Conservation (phyloP, 2,797 vertebrate species). For the Myotis planiceps region DNA sequence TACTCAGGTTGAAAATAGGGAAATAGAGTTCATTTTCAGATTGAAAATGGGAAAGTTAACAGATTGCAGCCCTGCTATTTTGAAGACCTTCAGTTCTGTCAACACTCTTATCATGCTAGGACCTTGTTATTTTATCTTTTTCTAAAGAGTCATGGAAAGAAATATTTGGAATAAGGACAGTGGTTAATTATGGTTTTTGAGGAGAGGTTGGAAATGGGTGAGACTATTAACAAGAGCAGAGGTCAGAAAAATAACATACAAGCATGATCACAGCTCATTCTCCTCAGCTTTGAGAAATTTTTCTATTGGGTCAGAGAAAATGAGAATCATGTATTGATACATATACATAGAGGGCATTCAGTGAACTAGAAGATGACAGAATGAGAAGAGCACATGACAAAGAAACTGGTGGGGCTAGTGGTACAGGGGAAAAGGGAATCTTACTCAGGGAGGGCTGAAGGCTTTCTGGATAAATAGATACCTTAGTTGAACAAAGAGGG, state of each 20-base stretch:
- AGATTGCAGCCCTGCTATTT: background rate
- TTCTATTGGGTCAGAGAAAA: background rate
- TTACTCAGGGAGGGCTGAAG: background rate
- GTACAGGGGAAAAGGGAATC: background rate
- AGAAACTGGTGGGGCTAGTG: background rate
- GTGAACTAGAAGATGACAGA: background rate
- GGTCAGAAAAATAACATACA: background rate
- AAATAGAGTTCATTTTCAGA: background rate
- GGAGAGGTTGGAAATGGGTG: background rate
- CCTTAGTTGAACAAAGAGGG: background rate
- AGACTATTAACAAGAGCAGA: background rate
- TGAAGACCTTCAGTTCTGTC: background rate
- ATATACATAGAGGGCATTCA: background rate
- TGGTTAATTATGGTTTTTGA: background rate
- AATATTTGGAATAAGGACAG: background rate
- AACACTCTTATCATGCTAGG: background rate
- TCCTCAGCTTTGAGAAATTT: background rate
- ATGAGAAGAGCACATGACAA: background rate
- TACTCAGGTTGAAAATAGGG: background rate
- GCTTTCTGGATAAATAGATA: background rate
- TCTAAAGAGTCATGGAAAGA: background rate
- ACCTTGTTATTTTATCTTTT: background rate
- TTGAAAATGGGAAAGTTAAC: background rate
- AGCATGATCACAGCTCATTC: background rate
- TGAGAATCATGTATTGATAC: background rate